These are phyloP conservation scores for Phalacrocorax carbo DNA, from an alignment of 2,113 vertebrate species.

Conservation along the genomic window DNA sequence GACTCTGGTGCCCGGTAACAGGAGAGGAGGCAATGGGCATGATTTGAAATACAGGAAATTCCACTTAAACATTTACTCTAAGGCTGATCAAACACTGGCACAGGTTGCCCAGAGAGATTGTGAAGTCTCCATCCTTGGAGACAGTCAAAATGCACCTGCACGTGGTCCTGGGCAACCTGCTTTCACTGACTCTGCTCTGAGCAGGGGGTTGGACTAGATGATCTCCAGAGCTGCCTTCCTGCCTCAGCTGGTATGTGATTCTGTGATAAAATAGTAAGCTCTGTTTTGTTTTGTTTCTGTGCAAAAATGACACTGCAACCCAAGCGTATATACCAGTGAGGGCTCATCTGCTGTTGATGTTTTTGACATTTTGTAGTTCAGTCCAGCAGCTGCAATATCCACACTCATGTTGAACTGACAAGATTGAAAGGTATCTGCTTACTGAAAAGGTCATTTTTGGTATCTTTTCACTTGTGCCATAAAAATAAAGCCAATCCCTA, in stretches of 20 bases:
- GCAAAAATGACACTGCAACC: not conserved
- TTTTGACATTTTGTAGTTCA: conserved; percentile 15
- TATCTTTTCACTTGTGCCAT: not conserved
- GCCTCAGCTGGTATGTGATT: not conserved
- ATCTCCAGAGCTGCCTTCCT: not conserved
- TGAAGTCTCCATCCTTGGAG: too few relatives aligned
- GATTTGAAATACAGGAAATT: too few relatives aligned
- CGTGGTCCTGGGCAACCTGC: not conserved
- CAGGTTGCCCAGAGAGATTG: too few relatives aligned
- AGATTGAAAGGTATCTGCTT: conserved; percentile 15
- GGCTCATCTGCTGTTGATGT: not conserved
- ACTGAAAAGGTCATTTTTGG: conserved; percentile 1
- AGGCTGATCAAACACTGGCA: too few relatives aligned
- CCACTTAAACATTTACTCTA: too few relatives aligned
- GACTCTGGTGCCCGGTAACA: too few relatives aligned
- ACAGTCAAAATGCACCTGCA: not conserved
- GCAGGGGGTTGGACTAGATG: not conserved
- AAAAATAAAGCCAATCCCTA: conserved; percentile 12
- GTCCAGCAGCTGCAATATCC: not conserved
- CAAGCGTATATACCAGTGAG: not conserved
- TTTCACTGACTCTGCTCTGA: not conserved
- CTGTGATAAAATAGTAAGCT: not conserved
- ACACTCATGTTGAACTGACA: not conserved
- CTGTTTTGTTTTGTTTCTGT: not conserved
- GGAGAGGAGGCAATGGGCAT: too few relatives aligned